These are phyloP conservation scores for Gallinago solitaria DNA, from an alignment of 2,797 vertebrate genomes.

Conservation along the genomic window DNA sequence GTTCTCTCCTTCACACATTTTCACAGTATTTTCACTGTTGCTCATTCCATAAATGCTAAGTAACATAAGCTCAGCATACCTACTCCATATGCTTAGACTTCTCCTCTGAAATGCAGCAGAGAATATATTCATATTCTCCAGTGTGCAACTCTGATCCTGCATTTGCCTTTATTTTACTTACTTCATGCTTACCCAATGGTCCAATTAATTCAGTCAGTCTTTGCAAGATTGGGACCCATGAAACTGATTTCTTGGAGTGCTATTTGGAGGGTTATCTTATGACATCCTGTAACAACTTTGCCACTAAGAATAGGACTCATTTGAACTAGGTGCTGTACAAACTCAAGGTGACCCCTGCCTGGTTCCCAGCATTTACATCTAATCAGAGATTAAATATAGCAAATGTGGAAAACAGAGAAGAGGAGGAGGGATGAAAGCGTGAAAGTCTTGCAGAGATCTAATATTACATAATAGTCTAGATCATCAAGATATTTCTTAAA, in stretches of 20 bases:
- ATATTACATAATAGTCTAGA: background rate
- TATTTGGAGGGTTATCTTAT: slow-evolving; percentile 11
- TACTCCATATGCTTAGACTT: slow-evolving; percentile 13
- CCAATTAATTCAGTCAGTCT: background rate
- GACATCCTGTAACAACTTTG: background rate
- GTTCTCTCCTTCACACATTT: background rate
- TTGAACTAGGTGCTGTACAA: slow-evolving; percentile 9
- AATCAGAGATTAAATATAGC: slow-evolving; percentile 55
- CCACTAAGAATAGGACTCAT: slow-evolving; percentile 12
- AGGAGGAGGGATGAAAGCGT: background rate
- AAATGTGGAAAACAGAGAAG: background rate
- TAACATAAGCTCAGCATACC: background rate
- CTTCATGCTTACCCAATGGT: background rate
- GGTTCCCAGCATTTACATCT: slow-evolving; percentile 14
- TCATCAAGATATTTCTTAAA: background rate
- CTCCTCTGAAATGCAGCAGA: background rate
- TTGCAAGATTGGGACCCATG: background rate
- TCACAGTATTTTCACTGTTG: background rate
- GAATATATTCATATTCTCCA: background rate
- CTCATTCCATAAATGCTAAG: slow-evolving; percentile 16
- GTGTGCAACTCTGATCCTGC: background rate
- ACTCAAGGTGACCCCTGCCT: slow-evolving; percentile 38
- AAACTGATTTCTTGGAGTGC: background rate
- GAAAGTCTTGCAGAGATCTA: background rate
- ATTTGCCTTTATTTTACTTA: background rate